Evolutionary conservation across 2,888 invertebrate genomes (phyloP).

Genomic region (Diaphora mendica): DNA sequence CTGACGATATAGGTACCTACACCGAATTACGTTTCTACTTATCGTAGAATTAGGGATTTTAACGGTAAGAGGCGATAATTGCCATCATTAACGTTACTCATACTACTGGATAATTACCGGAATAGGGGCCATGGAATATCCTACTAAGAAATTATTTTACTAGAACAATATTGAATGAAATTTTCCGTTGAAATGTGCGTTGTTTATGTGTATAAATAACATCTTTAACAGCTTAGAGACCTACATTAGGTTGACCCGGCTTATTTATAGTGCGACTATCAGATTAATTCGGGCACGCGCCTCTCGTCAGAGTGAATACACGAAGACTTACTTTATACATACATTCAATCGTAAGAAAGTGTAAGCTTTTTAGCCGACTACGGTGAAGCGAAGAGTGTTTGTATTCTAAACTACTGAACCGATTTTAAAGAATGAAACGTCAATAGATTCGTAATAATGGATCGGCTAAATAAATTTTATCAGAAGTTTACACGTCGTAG

Average conservation of each 20-base stretch:
- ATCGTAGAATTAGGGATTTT: conserved; percentile 35
- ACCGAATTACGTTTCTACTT: conserved; percentile 10
- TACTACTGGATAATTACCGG: conserved; percentile 39
- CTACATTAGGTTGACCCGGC: background rate
- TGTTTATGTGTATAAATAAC: background rate
- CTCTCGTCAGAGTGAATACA: background rate
- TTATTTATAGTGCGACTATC: background rate
- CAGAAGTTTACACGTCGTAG: no score
- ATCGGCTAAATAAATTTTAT: no score
- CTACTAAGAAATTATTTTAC: conserved; percentile 18
- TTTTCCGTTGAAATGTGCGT: background rate
- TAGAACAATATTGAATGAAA: conserved; percentile 1
- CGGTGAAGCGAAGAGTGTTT: no score
- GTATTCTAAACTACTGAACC: no score
- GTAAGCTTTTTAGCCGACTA: no score
- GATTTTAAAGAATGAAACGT: no score
- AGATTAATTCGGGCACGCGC: background rate
- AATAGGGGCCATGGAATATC: conserved; percentile 44
- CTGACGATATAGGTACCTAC: background rate
- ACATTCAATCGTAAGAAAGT: no score
- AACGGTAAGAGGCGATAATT: conserved; percentile 38
- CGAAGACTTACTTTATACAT: background rate
- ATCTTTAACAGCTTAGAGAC: background rate
- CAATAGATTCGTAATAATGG: no score
- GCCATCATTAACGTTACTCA: conserved; percentile 27